Evolutionary conservation across 2,888 invertebrate species (phyloP).

Genomic region (Opisthograptis luteolata): DNA sequence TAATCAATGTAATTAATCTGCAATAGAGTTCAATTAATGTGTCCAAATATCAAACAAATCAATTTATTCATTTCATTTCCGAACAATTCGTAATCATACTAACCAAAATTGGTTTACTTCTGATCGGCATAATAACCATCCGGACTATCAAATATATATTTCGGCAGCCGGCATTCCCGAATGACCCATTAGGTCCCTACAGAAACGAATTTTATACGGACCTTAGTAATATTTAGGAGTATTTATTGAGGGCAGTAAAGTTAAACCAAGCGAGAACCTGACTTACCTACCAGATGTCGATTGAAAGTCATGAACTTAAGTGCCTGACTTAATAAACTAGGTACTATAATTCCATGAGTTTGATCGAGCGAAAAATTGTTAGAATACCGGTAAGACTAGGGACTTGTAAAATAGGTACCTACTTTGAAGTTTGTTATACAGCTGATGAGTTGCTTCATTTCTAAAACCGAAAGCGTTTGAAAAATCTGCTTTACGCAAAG

Average conservation of each 20-base stretch:
- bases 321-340: slow-evolving; percentile 40
- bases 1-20: neutral
- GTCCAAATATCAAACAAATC: neutral
- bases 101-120: slow-evolving; percentile 27
- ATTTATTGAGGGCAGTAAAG: slow-evolving; percentile 37
- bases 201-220: slow-evolving; percentile 35
- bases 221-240: slow-evolving; percentile 37
- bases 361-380: slow-evolving; percentile 41
- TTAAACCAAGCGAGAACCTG: slow-evolving; percentile 30
- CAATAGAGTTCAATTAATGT: neutral
- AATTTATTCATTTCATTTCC: slow-evolving; percentile 16
- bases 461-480: too few relatives aligned
- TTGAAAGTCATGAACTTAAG: slow-evolving; percentile 44
- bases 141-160: slow-evolving; percentile 32
- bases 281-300: slow-evolving; percentile 25
- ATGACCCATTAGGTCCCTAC: slow-evolving; percentile 35
- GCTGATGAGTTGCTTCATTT: too few relatives aligned
- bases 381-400: neutral
- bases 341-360: slow-evolving; percentile 33
- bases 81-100: slow-evolving; percentile 22
- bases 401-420: neutral
- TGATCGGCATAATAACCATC: slow-evolving; percentile 19
- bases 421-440: neutral
- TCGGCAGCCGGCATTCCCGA: slow-evolving; percentile 28
- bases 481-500: too few relatives aligned